These are phyloP conservation scores for Microtus richardsoni DNA, from an alignment of 2,113 vertebrate species.

Conservation along the genomic window DNA sequence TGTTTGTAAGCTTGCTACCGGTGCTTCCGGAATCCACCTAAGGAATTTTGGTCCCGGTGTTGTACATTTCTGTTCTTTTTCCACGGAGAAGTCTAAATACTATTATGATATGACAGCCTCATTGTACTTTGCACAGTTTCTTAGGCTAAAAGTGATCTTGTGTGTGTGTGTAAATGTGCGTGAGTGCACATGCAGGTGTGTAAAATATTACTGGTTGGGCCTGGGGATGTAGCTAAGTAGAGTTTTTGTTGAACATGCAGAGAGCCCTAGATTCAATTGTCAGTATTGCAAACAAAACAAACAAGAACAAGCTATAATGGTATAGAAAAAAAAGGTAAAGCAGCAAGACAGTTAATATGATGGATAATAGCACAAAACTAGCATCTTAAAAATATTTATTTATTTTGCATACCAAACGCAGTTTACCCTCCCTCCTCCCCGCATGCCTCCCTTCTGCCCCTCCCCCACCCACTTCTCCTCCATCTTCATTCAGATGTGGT, in stretches of 20 bases:
- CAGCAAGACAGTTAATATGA: neutral
- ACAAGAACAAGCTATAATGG: neutral
- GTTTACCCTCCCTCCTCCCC: too few species aligned
- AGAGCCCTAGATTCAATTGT: neutral
- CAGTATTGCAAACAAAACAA: neutral
- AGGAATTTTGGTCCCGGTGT: neutral
- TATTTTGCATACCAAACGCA: too few species aligned
- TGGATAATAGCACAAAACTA: neutral
- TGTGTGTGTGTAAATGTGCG: neutral
- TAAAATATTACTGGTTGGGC: neutral
- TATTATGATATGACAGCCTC: neutral
- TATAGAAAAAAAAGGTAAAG: neutral
- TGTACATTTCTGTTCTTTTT: neutral
- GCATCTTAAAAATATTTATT: neutral
- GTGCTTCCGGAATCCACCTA: neutral
- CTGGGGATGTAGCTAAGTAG: neutral
- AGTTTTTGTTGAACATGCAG: neutral
- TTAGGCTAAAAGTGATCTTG: conserved; percentile 1
- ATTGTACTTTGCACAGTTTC: neutral
- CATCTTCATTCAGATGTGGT: neutral
- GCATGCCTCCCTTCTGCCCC: too few species aligned
- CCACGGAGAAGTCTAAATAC: neutral
- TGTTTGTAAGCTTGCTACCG: neutral
- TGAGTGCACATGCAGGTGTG: neutral
- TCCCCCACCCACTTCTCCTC: too few species aligned